A percentile compares a stretch with the other conserved stretches of the same genome.
Conservation (phyloP, 2,113 vertebrate species). For the Notarius lentiginosus region DNA sequence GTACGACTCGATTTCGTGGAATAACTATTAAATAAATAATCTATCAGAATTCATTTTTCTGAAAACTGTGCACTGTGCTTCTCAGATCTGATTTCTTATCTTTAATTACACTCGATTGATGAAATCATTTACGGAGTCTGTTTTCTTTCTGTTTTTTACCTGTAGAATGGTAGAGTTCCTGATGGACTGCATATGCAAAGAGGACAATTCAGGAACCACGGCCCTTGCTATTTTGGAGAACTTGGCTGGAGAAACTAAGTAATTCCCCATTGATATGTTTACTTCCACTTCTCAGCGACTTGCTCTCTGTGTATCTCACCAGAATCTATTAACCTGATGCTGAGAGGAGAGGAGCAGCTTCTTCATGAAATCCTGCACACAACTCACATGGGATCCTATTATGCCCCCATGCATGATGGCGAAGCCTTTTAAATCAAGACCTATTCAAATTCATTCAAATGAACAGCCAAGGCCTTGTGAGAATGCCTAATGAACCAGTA, state of each 20-base stretch:
- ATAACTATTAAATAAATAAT: neutral
- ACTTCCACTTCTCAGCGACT: neutral
- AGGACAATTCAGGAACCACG: slow-evolving; percentile 60
- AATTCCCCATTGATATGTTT: slow-evolving; percentile 49
- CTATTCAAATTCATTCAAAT: slow-evolving; percentile 41
- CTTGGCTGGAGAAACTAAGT: slow-evolving; percentile 79
- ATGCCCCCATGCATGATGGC: slow-evolving; percentile 40
- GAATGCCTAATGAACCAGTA: slow-evolving; percentile 28
- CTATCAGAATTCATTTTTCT: neutral
- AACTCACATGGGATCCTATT: slow-evolving; percentile 28
- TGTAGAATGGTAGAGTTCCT: slow-evolving; percentile 80
- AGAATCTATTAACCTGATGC: slow-evolving; percentile 23
- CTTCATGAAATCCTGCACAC: slow-evolving; percentile 2
- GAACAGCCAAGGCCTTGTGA: slow-evolving; percentile 14
- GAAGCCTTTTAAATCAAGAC: slow-evolving; percentile 44
- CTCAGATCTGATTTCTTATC: slow-evolving; percentile 6
- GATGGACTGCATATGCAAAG: slow-evolving; percentile 67
- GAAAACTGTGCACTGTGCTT: neutral
- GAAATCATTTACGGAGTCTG: neutral
- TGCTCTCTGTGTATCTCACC: neutral
- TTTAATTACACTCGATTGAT: slow-evolving; percentile 32
- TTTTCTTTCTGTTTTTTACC: slow-evolving; percentile 22
- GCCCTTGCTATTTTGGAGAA: slow-evolving; percentile 75
- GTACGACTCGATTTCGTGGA: no score
- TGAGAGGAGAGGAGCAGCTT: neutral